phyloP scores from a whole-genome alignment of 2,888 invertebrate genomes.

The Acanthosepion pharaonis region DNA sequence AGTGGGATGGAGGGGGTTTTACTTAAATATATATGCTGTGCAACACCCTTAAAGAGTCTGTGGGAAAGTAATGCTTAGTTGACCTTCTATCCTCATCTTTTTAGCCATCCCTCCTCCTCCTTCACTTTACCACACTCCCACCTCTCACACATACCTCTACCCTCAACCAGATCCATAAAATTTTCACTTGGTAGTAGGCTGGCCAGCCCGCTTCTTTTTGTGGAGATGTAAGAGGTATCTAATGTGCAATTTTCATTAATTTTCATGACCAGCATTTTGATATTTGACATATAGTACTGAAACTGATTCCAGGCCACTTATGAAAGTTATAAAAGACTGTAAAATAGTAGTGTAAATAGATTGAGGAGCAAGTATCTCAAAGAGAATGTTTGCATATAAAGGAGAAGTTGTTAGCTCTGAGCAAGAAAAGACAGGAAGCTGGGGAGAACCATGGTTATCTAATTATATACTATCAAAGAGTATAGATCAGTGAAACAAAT shows the following conservation, averaged over 20 bases:
- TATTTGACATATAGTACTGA: background rate
- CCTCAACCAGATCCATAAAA: background rate
- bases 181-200: background rate
- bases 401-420: too few species aligned
- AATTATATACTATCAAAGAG: too few species aligned
- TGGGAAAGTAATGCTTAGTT: background rate
- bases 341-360: too few species aligned
- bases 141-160: background rate
- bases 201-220: background rate
- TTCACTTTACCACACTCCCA: too few species aligned
- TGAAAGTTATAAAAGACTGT: background rate
- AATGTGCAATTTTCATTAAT: background rate
- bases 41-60: constrained; percentile 3
- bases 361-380: too few species aligned
- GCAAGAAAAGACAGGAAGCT: too few species aligned
- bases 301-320: background rate
- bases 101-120: background rate
- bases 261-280: background rate
- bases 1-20: background rate
- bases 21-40: background rate
- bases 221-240: background rate
- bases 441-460: too few species aligned
- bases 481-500: too few species aligned
- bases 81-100: background rate
- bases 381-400: too few species aligned